Evolutionary conservation across 1,140 invertebrate genomes (phyloP).

Genomic region (Brachionus plicatilis): DNA sequence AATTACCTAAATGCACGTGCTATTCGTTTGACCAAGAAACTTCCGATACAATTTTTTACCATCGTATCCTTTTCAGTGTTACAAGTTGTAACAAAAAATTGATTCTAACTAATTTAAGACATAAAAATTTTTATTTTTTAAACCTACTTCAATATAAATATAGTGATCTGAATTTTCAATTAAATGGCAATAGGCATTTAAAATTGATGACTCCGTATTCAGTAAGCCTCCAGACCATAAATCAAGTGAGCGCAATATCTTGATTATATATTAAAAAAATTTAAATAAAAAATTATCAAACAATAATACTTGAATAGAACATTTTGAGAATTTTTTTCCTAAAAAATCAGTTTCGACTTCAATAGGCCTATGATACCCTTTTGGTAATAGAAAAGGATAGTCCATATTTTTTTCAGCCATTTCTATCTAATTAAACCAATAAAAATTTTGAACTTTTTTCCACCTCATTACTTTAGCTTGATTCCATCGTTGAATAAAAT

Average conservation of each 20-base stretch:
- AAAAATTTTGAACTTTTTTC: not conserved
- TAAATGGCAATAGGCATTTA: slow-evolving; percentile 83
- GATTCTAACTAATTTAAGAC: slow-evolving; percentile 62
- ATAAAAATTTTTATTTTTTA: not conserved
- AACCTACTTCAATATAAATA: slow-evolving; percentile 74
- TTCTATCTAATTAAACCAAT: not conserved
- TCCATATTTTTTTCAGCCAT: not conserved
- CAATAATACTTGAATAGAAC: not conserved
- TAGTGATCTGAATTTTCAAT: slow-evolving; percentile 86
- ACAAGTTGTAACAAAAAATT: slow-evolving; percentile 80
- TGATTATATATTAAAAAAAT: not conserved
- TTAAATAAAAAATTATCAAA: slow-evolving; percentile 50
- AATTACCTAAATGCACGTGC: not conserved
- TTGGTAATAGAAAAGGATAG: slow-evolving; percentile 66
- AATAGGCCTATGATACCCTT: slow-evolving; percentile 56
- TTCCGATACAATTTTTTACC: not conserved
- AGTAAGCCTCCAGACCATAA: slow-evolving; percentile 84
- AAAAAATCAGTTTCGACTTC: not conserved
- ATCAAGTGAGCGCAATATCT: slow-evolving; percentile 79
- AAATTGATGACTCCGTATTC: slow-evolving; percentile 79
- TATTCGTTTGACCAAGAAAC: not conserved
- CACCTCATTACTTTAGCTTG: slow-evolving; percentile 53
- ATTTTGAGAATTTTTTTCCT: not conserved
- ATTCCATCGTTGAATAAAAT: slow-evolving; percentile 98
- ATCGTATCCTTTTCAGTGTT: not conserved